A percentile compares a stretch with the other conserved stretches of the same genome.
phyloP scores from a whole-genome alignment of 2,113 vertebrate species.

The Castor canadensis region DNA sequence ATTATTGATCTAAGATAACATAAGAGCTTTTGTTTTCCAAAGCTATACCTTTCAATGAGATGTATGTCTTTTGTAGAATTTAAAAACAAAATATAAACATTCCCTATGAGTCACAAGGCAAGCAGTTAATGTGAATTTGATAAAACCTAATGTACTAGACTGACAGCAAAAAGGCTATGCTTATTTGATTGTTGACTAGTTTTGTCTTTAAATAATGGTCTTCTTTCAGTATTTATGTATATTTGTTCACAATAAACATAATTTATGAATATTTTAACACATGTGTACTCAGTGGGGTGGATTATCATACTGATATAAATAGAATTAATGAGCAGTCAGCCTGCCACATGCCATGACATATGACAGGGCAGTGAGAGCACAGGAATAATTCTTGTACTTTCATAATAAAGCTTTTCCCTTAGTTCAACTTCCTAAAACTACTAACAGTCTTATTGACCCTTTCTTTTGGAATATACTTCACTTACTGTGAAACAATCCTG shows the following conservation, averaged over 20 bases:
- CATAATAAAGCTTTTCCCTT: conserved; percentile 80
- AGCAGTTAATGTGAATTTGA: conserved; percentile 77
- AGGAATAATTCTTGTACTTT: conserved; percentile 82
- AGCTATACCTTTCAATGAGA: conserved; percentile 72
- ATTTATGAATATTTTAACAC: conserved; percentile 99
- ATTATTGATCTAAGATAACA: conserved; percentile 69
- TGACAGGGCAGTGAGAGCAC: conserved; percentile 84
- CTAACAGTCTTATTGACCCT: conserved; percentile 74
- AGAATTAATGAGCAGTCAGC: conserved; percentile 99
- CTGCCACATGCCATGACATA: conserved; percentile 91
- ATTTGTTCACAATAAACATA: conserved; percentile 86
- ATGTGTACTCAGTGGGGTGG: conserved; percentile 97
- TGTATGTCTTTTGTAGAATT: conserved; percentile 65
- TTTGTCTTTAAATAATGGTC: conserved; percentile 86
- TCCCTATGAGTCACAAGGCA: conserved; percentile 48
- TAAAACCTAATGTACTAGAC: conserved; percentile 69
- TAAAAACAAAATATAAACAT: conserved; percentile 73
- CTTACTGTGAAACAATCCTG: conserved; percentile 60
- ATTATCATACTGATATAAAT: conserved; percentile 98
- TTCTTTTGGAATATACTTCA: conserved; percentile 69
- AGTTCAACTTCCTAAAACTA: conserved; percentile 80
- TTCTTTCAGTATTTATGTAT: conserved; percentile 85
- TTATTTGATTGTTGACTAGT: conserved; percentile 83
- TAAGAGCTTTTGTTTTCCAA: conserved; percentile 77
- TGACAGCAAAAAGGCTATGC: conserved; percentile 76